phyloP scores from a whole-genome alignment of 2,888 invertebrate genomes.

The Diploptera punctata region DNA sequence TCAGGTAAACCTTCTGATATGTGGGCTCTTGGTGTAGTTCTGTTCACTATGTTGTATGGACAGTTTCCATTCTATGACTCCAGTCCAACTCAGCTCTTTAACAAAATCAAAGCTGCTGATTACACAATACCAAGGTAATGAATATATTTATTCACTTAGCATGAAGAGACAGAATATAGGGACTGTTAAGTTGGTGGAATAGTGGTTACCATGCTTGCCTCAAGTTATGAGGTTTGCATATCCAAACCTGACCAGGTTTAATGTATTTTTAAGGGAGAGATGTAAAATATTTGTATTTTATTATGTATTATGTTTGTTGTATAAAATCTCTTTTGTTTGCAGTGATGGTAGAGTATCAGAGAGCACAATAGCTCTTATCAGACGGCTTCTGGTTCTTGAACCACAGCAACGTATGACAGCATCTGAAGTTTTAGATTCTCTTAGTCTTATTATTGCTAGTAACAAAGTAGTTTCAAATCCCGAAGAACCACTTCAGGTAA shows the following conservation, averaged over 20 bases:
- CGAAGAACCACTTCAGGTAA: conserved; percentile 49
- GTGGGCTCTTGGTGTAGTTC: conserved; percentile 82
- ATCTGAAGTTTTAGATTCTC: conserved; percentile 67
- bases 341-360: conserved; percentile 66
- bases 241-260: neutral
- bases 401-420: conserved; percentile 72
- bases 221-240: too few relatives aligned
- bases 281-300: too few relatives aligned
- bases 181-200: too few relatives aligned
- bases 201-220: too few relatives aligned
- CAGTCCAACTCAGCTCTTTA: conserved; percentile 73
- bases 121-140: conserved; percentile 77
- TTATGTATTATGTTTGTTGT: too few relatives aligned
- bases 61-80: conserved; percentile 84
- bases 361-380: conserved; percentile 69
- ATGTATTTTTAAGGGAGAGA: too few relatives aligned
- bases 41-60: conserved; percentile 81
- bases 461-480: conserved; percentile 44
- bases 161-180: too few relatives aligned
- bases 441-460: conserved; percentile 60
- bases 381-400: conserved; percentile 70
- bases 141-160: too few relatives aligned
- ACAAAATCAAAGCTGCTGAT: conserved; percentile 76
- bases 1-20: conserved; percentile 76
- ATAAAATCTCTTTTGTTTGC: too few relatives aligned